A percentile compares a stretch with the other conserved stretches of the same genome.
Evolutionary conservation across 2,113 vertebrate species (phyloP).

Genomic region (Eulemur rufifrons): DNA sequence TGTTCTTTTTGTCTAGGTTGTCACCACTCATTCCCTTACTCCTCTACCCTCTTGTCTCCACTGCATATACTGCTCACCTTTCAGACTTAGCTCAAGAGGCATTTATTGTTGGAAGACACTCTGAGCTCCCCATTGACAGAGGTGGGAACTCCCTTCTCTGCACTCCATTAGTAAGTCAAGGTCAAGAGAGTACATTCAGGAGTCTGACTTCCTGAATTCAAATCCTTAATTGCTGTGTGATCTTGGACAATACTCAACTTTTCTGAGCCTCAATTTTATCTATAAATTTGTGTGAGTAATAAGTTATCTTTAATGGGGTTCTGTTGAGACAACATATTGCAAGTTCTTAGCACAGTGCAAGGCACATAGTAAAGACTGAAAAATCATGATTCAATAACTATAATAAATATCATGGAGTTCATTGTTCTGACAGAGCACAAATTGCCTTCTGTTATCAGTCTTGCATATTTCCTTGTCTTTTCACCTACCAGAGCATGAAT

Average conservation of each 20-base stretch:
- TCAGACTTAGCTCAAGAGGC: background rate
- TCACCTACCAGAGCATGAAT: background rate
- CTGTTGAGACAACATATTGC: background rate
- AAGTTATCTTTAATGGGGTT: background rate
- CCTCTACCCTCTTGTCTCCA: background rate
- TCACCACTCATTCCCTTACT: background rate
- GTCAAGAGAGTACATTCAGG: background rate
- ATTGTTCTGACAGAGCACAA: background rate
- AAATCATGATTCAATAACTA: background rate
- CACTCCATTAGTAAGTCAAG: background rate
- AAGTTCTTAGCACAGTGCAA: background rate
- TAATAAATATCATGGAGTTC: background rate
- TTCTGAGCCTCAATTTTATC: background rate
- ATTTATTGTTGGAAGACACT: background rate
- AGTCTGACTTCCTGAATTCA: background rate
- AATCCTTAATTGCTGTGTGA: background rate
- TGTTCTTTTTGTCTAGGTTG: background rate
- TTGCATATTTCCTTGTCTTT: background rate
- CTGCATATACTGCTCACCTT: background rate
- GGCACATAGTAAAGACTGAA: background rate
- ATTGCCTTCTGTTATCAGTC: background rate
- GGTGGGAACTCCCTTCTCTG: background rate
- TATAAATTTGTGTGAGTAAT: background rate
- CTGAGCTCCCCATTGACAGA: background rate
- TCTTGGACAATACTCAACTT: background rate